Conservation (phyloP, 1,140 invertebrate species). For the Eubasilissa regina region DNA sequence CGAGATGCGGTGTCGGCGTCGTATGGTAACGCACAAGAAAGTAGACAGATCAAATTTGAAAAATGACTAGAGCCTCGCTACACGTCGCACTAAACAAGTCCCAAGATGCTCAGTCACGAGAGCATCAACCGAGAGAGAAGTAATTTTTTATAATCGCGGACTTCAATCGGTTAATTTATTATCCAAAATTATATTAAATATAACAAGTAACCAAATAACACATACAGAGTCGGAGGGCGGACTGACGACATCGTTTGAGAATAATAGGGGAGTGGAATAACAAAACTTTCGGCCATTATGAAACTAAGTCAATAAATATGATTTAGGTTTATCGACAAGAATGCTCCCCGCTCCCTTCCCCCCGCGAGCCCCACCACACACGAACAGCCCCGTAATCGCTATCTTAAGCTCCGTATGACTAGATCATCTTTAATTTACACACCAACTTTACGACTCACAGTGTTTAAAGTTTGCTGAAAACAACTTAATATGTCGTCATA, state of each 20-base stretch:
- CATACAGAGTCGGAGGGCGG: not conserved
- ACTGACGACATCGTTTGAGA: conserved; percentile 39
- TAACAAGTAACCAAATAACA: too few species aligned
- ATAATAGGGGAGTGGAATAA: conserved; percentile 31
- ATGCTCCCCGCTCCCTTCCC: not conserved
- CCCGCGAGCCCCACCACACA: not conserved
- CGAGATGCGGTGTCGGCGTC: too few species aligned
- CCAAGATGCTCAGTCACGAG: too few species aligned
- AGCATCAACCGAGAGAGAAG: too few species aligned
- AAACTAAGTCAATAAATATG: conserved; percentile 59
- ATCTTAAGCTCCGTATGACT: conserved; percentile 35
- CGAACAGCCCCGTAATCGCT: conserved; percentile 14
- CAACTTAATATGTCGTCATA: conserved; percentile 32
- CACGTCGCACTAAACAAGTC: too few species aligned
- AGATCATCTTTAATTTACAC: conserved; percentile 42
- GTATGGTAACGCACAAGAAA: too few species aligned
- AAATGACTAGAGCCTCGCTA: too few species aligned
- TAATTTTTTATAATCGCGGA: too few species aligned
- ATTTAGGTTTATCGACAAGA: conserved; percentile 55
- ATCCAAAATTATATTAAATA: too few species aligned
- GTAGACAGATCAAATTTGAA: too few species aligned
- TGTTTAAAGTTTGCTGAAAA: conserved; percentile 41
- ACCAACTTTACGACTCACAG: conserved; percentile 18
- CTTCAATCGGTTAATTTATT: too few species aligned
- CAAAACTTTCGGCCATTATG: conserved; percentile 43